phyloP scores from a whole-genome alignment of 2,797 vertebrate species.

The Malacoctenus gilli region DNA sequence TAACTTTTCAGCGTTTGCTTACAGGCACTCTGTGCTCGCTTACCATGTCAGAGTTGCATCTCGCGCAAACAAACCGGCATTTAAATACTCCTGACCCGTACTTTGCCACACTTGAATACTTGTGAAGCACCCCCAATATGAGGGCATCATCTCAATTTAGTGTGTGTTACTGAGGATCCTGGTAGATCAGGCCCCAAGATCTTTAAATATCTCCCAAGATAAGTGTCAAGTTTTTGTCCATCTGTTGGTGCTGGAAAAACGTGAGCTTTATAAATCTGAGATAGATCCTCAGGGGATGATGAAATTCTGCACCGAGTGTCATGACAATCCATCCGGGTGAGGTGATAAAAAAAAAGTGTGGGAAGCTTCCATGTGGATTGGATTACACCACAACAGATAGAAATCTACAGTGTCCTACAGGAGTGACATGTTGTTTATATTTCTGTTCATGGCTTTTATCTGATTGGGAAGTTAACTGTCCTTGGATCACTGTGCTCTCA shows the following conservation, averaged over 20 bases:
- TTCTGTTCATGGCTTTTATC: slow-evolving; percentile 37
- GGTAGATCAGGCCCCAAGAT: no score
- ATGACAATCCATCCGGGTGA: no score
- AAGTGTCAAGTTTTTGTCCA: not conserved
- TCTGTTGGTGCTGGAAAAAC: no score
- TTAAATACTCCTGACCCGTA: no score
- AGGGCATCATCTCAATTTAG: no score
- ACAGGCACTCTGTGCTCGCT: no score
- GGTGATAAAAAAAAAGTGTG: slow-evolving; percentile 23
- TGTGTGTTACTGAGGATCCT: no score
- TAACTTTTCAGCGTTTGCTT: no score
- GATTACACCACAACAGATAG: slow-evolving; percentile 42
- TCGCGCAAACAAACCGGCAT: no score
- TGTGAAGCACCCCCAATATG: no score
- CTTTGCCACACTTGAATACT: no score
- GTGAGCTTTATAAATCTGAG: not conserved
- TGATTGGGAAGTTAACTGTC: slow-evolving; percentile 54
- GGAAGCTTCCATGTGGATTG: slow-evolving; percentile 31
- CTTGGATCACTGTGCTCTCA: slow-evolving; percentile 53
- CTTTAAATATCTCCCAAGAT: not conserved
- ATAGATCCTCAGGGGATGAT: slow-evolving; percentile 11
- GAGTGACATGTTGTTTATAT: slow-evolving; percentile 43
- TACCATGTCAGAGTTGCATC: no score
- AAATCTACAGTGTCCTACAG: slow-evolving; percentile 47
- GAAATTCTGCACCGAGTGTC: slow-evolving; percentile 1